Base-by-base conservation (phyloP, 1,140 invertebrate species). In the Acromyrmex heyeri region DNA sequence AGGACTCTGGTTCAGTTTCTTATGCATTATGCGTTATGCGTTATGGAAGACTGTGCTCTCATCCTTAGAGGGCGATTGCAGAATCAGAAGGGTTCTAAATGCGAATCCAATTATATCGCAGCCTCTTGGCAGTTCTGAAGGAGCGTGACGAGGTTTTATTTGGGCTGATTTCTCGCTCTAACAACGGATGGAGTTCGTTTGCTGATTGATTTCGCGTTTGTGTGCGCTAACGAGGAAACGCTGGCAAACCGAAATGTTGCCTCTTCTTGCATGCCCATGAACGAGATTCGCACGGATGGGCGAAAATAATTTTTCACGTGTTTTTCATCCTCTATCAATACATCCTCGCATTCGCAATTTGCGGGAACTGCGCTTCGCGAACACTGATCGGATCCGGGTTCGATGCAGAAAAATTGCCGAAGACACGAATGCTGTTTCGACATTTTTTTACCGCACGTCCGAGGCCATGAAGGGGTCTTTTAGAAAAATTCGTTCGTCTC, bases 151-250 rank as follows among this genome's bases (percentile, higher is more conserved):
- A 38, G 34, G n/a, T 50, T 69, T 69, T 69, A 69, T 69, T 69
- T 30, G 38, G 38, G n/a, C 3, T 8, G 65, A 48, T 8, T 16
- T 48, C n/a, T 14, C 8, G 59, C 24, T 27, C 21, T 18, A 12
- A 61, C 59, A 14, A 61, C 65, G n/a, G 5, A 48, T 21, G 65
- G 67, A 61, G 79, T 55, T 83, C 69, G 79, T 83, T 83, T 83
- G 38, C n/a, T 61, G 79, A 83, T 83, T 83, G 79, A 83, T 83
- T n/a, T 83, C 27, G 55, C 69, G 14, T 50, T 75, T 75, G 64
- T 14, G 38, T 24, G 38, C 55, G 69, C 27, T 83, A 83, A 83
- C 79, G 79, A 83, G 55, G 24, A 73, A 38, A 34, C 55, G 76
- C 44, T 65, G 44, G 24, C 61, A 77, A 61, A 55, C 44, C 10